Percentiles rank a stretch among this genome's conserved stretches.
phyloP scores from a whole-genome alignment of 2,113 vertebrate species.

The Cryptoleucopteryx plumbea region DNA sequence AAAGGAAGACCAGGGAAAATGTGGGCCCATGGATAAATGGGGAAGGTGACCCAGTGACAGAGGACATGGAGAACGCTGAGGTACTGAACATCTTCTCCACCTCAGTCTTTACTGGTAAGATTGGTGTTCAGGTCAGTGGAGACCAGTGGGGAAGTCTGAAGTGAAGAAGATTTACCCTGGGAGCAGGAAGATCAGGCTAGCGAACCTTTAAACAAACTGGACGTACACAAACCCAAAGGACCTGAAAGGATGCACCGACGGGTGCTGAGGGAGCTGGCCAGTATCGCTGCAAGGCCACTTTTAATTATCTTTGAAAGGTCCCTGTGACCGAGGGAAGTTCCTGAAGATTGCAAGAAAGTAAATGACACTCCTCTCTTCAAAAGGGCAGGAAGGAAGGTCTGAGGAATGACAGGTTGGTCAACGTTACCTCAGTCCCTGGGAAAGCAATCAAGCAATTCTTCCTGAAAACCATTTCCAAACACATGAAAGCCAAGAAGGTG shows the following conservation, averaged over 20 bases:
- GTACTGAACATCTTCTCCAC: not conserved
- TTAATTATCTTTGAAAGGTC: not conserved
- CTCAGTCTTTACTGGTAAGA: not conserved
- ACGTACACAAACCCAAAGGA: not conserved
- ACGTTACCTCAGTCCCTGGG: not conserved
- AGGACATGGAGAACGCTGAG: not conserved
- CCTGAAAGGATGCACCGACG: fast-evolving
- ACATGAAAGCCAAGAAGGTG: not conserved
- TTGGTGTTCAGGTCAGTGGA: not conserved
- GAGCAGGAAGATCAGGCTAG: not conserved
- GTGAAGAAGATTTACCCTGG: not conserved
- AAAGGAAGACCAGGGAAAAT: not conserved
- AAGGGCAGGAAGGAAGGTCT: not conserved
- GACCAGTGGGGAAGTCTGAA: not conserved
- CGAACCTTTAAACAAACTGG: not conserved
- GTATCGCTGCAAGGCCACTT: not conserved
- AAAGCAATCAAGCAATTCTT: not conserved
- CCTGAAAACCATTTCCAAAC: not conserved
- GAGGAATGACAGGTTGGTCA: not conserved
- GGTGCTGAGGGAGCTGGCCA: not conserved
- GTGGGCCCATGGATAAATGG: not conserved
- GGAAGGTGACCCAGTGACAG: not conserved
- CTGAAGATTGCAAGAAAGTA: not conserved
- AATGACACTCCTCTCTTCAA: not conserved
- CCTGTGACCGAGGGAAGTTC: not conserved